Base-by-base conservation (phyloP, 2,888 invertebrate species). In the Ephialtes manifestator region DNA sequence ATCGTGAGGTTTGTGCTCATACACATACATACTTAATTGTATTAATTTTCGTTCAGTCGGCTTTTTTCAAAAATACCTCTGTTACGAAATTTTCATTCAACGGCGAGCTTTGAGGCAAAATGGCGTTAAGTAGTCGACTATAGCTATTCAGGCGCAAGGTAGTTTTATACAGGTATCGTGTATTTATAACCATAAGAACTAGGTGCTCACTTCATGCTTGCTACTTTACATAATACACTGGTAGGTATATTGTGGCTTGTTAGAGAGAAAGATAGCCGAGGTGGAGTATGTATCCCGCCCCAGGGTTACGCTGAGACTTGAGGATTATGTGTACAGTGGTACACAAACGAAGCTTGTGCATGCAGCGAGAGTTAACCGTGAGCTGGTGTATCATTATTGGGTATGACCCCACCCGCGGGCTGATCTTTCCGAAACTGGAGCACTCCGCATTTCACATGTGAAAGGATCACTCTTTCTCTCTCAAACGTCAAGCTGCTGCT, bases 351-450 rank as follows among this genome's bases (percentile, higher is more conserved):
- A 53, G 55, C 39, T 20, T 53, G 71, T 43, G 84, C 76, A 68
- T 58, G 72, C 51, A 55, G 46, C 55, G 76, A 72, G 81, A 84
- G 60, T 43, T 60, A 60, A 74, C 77, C 55, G 60, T 70, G 79
- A 82, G 76, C 78, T 72, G 82, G 84, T 82, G 78, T 81, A 84
- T 81, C 79, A 83, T 83, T 84, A 86, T 86, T 86, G 76, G 83
- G 87, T 88, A 80, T 89, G 88, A 90, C 90, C 89, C 90, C 90
- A 89, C 89, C 90, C 89, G 90, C 88, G 89, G 86, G 89, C 89
- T 91, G 92, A 91, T 91, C 92, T 91, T 91, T 91, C 89, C 89
- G 89, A 92, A 93, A 92, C 91, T 92, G 89, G 92, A 91, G 91
- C 92, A 90, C 86, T 76, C 68, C 88, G 86, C 90, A 90, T 91